Evolutionary conservation across 2,888 invertebrate species (phyloP).

Genomic region (Auanema sp.): DNA sequence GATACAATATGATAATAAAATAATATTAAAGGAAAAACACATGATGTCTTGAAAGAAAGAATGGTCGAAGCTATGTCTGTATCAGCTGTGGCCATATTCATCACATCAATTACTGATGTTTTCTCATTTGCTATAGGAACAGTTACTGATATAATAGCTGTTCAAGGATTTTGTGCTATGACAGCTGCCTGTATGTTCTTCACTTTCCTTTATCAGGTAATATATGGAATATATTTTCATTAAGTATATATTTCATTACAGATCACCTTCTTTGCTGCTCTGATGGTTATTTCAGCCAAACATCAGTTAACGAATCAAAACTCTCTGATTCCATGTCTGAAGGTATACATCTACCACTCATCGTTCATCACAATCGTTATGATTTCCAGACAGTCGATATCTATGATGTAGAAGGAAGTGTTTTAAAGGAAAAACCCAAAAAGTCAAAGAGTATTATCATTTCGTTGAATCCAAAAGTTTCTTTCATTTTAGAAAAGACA

Average conservation of each 20-base stretch:
- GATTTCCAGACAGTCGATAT: constrained; percentile 26
- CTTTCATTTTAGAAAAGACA: neutral
- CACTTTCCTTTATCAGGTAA: constrained; percentile 83
- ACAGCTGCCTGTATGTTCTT: constrained; percentile 89
- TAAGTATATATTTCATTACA: constrained; percentile 67
- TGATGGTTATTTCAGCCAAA: constrained; percentile 86
- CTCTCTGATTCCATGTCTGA: constrained; percentile 50
- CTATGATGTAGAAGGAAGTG: constrained; percentile 30
- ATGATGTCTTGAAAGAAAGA: constrained; percentile 75
- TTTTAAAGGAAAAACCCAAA: constrained; percentile 5
- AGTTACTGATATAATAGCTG: constrained; percentile 88
- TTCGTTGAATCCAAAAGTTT: no score
- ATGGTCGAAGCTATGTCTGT: constrained; percentile 87
- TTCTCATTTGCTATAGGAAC: constrained; percentile 88
- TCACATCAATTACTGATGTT: constrained; percentile 83
- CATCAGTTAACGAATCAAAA: constrained; percentile 80
- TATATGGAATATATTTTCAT: neutral
- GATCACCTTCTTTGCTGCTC: constrained; percentile 87
- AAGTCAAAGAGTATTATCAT: no score
- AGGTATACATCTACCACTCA: neutral
- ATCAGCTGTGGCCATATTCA: constrained; percentile 91
- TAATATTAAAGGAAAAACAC: constrained; percentile 29
- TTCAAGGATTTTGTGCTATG: constrained; percentile 90
- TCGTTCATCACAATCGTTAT: neutral
- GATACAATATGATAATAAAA: neutral